Percentiles rank a stretch among this genome's conserved stretches.
These are phyloP conservation scores for Aricia agestis DNA, from an alignment of 1,140 invertebrate species.

Conservation along the genomic window DNA sequence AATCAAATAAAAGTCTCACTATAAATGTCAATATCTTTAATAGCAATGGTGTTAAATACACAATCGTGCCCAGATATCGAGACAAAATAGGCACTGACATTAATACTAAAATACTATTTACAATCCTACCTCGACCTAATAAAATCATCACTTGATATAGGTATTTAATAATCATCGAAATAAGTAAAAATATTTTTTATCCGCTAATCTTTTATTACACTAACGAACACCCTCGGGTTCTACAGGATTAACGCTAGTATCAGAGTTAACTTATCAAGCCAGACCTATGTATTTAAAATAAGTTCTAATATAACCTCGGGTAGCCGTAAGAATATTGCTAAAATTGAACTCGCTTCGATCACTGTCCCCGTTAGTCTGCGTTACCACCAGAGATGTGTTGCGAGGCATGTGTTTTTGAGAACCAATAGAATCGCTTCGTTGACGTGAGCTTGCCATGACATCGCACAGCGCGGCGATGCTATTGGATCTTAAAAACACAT, in stretches of 20 bases:
- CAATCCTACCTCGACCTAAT: constrained; percentile 4
- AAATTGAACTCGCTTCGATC: not conserved
- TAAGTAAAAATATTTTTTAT: constrained; percentile 13
- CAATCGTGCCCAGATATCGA: constrained; percentile 1
- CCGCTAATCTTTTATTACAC: constrained; percentile 4
- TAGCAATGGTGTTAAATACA: constrained; percentile 10
- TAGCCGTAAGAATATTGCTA: not conserved
- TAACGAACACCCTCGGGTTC: constrained; percentile 12
- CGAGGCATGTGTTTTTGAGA: too few relatives aligned
- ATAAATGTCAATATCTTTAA: constrained; percentile 14
- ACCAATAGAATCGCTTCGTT: too few relatives aligned
- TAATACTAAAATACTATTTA: constrained; percentile 9
- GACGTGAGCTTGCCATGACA: too few relatives aligned
- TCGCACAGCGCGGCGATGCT: too few relatives aligned
- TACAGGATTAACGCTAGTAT: constrained; percentile 1
- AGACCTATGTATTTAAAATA: not conserved
- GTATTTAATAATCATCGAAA: constrained; percentile 12
- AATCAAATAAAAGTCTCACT: not conserved
- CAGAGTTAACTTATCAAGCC: not conserved
- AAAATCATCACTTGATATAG: constrained; percentile 6
- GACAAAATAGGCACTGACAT: constrained; percentile 11
- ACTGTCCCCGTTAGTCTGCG: not conserved
- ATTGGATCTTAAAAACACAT: too few relatives aligned
- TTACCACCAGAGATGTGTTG: too few relatives aligned
- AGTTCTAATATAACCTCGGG: not conserved